Conservation (phyloP, 2,888 invertebrate species). For the Sminthurides aquaticus region DNA sequence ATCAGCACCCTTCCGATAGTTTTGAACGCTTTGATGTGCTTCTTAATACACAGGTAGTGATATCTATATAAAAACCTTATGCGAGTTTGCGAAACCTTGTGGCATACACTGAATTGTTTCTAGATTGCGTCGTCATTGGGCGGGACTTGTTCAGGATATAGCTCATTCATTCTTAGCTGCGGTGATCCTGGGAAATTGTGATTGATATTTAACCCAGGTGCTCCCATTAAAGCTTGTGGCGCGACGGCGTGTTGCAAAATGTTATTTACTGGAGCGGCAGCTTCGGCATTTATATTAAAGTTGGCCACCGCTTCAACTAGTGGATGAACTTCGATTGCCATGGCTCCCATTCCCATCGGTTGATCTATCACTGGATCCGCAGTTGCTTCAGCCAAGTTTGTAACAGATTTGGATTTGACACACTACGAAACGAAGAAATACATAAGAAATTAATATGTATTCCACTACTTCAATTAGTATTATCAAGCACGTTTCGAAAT, state of each 20-base stretch:
- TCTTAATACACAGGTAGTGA: no score
- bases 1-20: no score
- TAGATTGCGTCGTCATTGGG: constrained; percentile 25
- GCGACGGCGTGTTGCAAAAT: neutral
- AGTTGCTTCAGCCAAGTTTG: constrained; percentile 85
- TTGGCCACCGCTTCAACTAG: constrained; percentile 32
- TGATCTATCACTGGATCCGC: constrained; percentile 72
- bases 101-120: no score
- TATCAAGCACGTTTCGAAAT: constrained; percentile 3
- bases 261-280: constrained; percentile 14
- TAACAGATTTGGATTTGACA: constrained; percentile 94
- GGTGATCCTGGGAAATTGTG: constrained; percentile 33
- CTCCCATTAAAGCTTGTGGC: constrained; percentile 13
- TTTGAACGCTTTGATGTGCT: no score
- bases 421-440: constrained; percentile 60
- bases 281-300: constrained; percentile 30
- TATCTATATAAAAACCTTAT: neutral
- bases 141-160: constrained; percentile 34
- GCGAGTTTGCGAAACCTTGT: no score
- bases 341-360: constrained; percentile 18
- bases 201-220: constrained; percentile 13
- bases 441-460: neutral
- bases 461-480: neutral
- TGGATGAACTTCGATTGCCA: constrained; percentile 37
- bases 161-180: constrained; percentile 32